phyloP scores from a whole-genome alignment of 2,113 vertebrate genomes.

The Nibea albiflora region DNA sequence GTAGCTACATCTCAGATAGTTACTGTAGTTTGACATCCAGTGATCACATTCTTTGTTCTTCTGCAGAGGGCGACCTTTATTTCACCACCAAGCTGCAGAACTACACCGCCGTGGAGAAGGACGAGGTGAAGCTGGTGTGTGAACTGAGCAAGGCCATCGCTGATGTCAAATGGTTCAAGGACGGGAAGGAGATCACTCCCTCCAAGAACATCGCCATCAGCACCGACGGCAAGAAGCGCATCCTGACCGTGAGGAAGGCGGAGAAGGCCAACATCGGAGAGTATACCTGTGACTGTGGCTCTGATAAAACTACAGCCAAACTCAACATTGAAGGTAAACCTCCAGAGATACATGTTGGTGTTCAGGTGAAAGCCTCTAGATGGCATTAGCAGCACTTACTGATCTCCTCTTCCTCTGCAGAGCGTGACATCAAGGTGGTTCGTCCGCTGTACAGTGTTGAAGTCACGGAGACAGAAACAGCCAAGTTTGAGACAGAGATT shows the following conservation, averaged over 20 bases:
- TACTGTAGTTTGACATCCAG: no score
- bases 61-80: conserved; percentile 95
- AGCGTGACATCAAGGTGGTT: conserved; percentile 94
- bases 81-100: conserved; percentile 97
- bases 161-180: conserved; percentile 96
- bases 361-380: neutral
- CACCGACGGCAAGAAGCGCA: conserved; percentile 92
- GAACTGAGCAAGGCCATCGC: conserved; percentile 94
- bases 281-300: conserved; percentile 96
- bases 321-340: conserved; percentile 93
- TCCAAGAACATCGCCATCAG: conserved; percentile 91
- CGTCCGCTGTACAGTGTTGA: conserved; percentile 95
- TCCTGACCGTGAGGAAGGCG: conserved; percentile 92
- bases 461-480: conserved; percentile 94
- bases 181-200: conserved; percentile 91
- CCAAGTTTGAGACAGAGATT: conserved; percentile 96
- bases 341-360: neutral
- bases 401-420: conserved; percentile 73
- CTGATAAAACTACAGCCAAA: conserved; percentile 93
- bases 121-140: conserved; percentile 93
- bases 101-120: conserved; percentile 96
- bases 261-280: conserved; percentile 92
- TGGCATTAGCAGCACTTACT: neutral
- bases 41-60: neutral
- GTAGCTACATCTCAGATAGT: no score